phyloP scores from a whole-genome alignment of 2,888 invertebrate genomes.

The Lasius fuliginosus region DNA sequence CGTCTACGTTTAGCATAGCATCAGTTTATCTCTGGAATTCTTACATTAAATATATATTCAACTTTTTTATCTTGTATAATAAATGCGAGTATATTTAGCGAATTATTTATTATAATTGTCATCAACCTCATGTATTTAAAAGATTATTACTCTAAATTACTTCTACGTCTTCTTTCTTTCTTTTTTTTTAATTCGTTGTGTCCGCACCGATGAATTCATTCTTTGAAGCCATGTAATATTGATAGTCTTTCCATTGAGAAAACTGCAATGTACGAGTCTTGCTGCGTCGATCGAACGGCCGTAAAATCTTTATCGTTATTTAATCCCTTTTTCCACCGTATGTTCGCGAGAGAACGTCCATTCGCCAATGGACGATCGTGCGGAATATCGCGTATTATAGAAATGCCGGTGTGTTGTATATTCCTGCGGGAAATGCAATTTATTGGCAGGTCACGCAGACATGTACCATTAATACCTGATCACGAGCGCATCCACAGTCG shows the following conservation, averaged over 20 bases:
- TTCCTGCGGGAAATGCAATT: conserved; percentile 60
- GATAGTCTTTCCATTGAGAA: conserved; percentile 18
- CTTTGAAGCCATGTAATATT: conserved; percentile 36
- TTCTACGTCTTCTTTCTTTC: background rate
- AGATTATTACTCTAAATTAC: background rate
- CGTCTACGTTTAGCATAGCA: no score
- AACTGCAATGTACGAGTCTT: conserved; percentile 23
- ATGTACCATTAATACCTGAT: conserved; percentile 55
- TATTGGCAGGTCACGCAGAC: conserved; percentile 22
- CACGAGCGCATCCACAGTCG: background rate
- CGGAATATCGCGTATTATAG: conserved; percentile 49
- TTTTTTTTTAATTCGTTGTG: conserved; percentile 7
- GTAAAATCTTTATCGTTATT: conserved; percentile 67
- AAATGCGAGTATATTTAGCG: background rate
- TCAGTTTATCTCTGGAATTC: no score
- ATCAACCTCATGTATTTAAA: background rate
- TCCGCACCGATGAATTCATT: background rate
- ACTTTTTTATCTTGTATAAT: no score
- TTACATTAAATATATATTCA: no score
- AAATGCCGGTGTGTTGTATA: conserved; percentile 44
- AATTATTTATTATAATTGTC: background rate
- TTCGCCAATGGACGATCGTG: conserved; percentile 47
- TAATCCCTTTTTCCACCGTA: conserved; percentile 60
- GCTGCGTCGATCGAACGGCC: conserved; percentile 37
- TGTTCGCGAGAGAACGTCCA: background rate